phyloP scores from a whole-genome alignment of 2,113 vertebrate genomes.

The Stomatorhinus ivindoensis region DNA sequence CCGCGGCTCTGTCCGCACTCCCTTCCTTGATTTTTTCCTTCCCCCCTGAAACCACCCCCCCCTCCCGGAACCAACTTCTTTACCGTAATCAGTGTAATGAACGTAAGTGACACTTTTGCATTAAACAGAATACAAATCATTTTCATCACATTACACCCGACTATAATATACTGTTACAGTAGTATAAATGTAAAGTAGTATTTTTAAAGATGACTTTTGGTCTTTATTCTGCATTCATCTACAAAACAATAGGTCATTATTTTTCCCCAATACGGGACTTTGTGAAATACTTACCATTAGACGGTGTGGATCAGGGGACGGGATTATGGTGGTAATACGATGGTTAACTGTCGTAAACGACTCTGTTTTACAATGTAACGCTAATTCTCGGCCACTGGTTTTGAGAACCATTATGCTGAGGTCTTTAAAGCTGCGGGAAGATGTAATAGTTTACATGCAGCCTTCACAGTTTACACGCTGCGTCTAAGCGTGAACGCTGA shows the following conservation, averaged over 20 bases:
- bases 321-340: slow-evolving; percentile 10
- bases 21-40: no score
- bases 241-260: neutral
- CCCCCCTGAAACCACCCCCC: no score
- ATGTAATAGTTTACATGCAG: neutral
- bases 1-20: no score
- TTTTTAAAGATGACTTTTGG: neutral
- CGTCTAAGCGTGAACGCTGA: neutral
- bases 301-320: neutral
- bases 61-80: no score
- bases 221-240: neutral
- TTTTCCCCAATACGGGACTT: neutral
- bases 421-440: neutral
- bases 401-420: neutral
- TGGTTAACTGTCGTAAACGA: neutral
- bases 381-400: neutral
- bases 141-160: no score
- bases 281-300: neutral
- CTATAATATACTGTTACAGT: no score
- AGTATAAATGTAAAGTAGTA: slow-evolving; percentile 56
- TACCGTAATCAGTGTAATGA: no score
- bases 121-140: no score
- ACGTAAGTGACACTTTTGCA: no score
- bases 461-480: neutral
- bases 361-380: neutral